Base-by-base conservation (phyloP, 2,113 vertebrate genomes). In the Oryzias celebensis region DNA sequence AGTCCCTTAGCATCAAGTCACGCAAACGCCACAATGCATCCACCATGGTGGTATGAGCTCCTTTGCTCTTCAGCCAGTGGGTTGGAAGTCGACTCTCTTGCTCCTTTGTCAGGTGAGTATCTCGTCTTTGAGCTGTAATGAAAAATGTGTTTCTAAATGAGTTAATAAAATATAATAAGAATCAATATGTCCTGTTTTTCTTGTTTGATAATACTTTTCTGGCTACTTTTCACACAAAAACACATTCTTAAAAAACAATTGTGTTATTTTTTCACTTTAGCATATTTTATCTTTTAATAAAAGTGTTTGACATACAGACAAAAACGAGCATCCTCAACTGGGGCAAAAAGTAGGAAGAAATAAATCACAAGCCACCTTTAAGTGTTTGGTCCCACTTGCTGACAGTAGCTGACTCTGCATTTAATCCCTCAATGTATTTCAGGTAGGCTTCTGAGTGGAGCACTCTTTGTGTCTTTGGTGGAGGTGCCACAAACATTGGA, bases 321-420 rank as follows among this genome's bases (percentile, higher is more conserved):
- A 16, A 52, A 50, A 52, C 12, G 10, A 28, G 26, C 4, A 28
- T 4, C 6, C 26, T 28, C 3, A 36, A 36, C 7, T 2, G 31
- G 1, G 8, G 31, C 8, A 52, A 17, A 48, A 18, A 28, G 1
- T 50, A 47, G 52, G 59, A 56, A 2, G 53, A 56, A 68, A 6
- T 5, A 52, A 0, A 1, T 56, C 3, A 57, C n/a, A 26, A 71
- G 26, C 14, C 46, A 98, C 97, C 97, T 93, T 94, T 94, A 53
- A 99, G 94, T 1, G 93, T 95, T 89, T 98, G 96, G 88, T 98
- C 96, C 97, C 97, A 99, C 79, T 97, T 98, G 94, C 96, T 98
- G 85, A 99, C 92, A 3, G 95, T 96, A 68, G 74, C 91, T 2
- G 94, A 95, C 44, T 99, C 97, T 14, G 95, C 92, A 62, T 94